Percentiles rank a stretch among this genome's conserved stretches.
Evolutionary conservation across 2,888 invertebrate species (phyloP).

Genomic region (Tanypteryx hageni): DNA sequence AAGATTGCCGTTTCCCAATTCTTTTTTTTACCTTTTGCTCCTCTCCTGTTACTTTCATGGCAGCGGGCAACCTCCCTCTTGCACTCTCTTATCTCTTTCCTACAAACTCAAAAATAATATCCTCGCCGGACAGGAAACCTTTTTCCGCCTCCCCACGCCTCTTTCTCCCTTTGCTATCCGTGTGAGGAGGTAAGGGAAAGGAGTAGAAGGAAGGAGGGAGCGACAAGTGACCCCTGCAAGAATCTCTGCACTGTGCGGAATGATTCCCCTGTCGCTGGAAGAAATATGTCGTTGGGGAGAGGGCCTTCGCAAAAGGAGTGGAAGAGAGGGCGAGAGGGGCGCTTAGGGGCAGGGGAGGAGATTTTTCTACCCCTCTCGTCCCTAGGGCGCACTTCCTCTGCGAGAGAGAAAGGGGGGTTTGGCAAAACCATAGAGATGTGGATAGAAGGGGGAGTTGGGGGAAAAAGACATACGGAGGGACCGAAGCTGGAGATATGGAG

Average conservation of each 20-base stretch:
- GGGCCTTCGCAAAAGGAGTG: not conserved
- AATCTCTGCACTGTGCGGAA: slow-evolving; percentile 36
- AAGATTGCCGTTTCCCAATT: too few relatives aligned
- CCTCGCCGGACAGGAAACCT: not conserved
- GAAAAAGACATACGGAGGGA: not conserved
- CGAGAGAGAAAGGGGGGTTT: not conserved
- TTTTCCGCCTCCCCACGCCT: not conserved
- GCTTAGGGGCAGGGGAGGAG: not conserved
- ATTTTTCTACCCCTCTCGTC: not conserved
- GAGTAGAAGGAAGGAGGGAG: not conserved
- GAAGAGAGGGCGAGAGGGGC: too few relatives aligned
- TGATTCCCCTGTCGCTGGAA: slow-evolving; percentile 25
- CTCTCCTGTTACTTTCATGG: too few relatives aligned
- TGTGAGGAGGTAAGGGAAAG: not conserved
- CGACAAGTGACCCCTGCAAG: not conserved
- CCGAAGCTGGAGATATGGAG: too few relatives aligned
- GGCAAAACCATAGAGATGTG: not conserved
- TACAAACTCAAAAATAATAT: slow-evolving; percentile 22
- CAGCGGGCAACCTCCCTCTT: not conserved
- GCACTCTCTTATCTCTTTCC: not conserved
- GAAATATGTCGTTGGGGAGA: slow-evolving; percentile 17
- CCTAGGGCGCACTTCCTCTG: not conserved
- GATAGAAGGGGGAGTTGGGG: not conserved
- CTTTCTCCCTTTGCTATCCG: not conserved
- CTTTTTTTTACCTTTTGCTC: too few relatives aligned